A percentile compares a stretch with the other conserved stretches of the same genome.
Conservation (phyloP, 2,888 invertebrate genomes). For the Noctua janthina region DNA sequence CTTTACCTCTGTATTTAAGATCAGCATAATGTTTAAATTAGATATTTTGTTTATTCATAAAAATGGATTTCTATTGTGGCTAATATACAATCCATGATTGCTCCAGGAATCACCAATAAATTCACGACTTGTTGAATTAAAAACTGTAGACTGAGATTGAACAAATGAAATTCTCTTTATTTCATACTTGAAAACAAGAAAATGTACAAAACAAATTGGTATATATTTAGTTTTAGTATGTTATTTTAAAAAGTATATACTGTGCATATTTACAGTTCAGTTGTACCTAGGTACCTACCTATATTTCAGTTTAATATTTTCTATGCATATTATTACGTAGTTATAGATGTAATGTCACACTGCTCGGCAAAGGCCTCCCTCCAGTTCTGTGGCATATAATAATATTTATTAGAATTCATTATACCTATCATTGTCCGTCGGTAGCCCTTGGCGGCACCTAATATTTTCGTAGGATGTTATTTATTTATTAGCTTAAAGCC, state of each 20-base stretch:
- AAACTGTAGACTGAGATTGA: constrained; percentile 40
- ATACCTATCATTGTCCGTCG: not conserved
- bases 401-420: not conserved
- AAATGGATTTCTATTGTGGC: constrained; percentile 43
- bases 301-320: not conserved
- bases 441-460: not conserved
- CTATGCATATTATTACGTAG: not conserved
- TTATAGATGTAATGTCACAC: not conserved
- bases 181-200: constrained; percentile 17
- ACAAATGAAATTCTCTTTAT: constrained; percentile 40
- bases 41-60: constrained; percentile 51
- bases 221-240: not conserved
- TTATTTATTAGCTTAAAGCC: not conserved
- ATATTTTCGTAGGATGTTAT: not conserved
- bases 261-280: not conserved
- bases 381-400: not conserved
- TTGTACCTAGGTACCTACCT: not conserved
- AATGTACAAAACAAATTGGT: constrained; percentile 5
- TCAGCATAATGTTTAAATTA: constrained; percentile 38
- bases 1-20: constrained; percentile 38
- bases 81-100: constrained; percentile 40
- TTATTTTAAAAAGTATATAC: constrained; percentile 4
- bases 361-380: not conserved
- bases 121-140: constrained; percentile 43
- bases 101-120: constrained; percentile 43